phyloP scores from a whole-genome alignment of 2,113 vertebrate species.

The Suricata suricatta region DNA sequence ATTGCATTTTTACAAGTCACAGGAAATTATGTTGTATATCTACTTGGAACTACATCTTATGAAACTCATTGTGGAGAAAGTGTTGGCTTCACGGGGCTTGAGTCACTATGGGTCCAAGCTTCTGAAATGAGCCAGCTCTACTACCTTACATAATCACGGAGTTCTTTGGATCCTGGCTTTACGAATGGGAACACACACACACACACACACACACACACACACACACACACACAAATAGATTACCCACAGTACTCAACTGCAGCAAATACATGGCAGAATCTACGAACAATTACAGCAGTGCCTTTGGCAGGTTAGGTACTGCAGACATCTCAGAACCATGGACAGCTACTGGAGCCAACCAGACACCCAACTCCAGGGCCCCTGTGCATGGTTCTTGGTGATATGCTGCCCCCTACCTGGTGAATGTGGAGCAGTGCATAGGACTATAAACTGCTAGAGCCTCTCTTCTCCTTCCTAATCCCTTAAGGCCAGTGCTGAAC shows the following conservation, averaged over 20 bases:
- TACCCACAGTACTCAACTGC: neutral
- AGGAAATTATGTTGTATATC: neutral
- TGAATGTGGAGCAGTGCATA: neutral
- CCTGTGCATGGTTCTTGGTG: neutral
- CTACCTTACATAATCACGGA: neutral
- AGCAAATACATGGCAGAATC: neutral
- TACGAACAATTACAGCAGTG: neutral
- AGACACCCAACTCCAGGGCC: neutral
- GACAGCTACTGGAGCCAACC: neutral
- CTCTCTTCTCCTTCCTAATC: neutral
- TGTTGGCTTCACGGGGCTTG: neutral
- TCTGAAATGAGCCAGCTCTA: neutral
- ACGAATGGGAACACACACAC: neutral
- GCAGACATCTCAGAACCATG: neutral
- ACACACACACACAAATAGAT: too few species aligned
- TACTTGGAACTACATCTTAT: neutral
- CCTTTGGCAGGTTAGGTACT: neutral
- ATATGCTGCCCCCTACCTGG: slow-evolving; percentile 46
- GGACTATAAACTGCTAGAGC: neutral
- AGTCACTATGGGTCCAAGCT: neutral
- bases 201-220: neutral
- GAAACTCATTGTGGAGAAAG: slow-evolving; percentile 10
- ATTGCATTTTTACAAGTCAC: slow-evolving; percentile 53
- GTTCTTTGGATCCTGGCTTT: neutral
- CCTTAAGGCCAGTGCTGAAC: fast-evolving